Base-by-base conservation (phyloP, 2,888 invertebrate genomes). In the Masnerella sp. region DNA sequence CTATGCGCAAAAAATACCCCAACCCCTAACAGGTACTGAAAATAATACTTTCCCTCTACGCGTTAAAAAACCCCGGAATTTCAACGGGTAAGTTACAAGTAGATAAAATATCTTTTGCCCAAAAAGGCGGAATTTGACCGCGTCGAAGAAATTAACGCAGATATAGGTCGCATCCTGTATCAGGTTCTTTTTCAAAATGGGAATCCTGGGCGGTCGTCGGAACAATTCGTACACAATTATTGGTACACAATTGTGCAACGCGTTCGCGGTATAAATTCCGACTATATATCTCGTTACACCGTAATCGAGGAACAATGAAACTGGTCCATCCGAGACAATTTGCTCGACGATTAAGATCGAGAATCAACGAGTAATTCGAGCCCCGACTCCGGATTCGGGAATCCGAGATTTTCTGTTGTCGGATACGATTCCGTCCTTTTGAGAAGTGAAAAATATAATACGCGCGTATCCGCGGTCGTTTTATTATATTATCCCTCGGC, bases 331-430 rank as follows among this genome's bases (percentile, higher is more conserved):
- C 70, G 59, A 75, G 54, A 61, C 49, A 51, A 25, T 14, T 15
- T 45, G 80, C 79, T 77, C 76, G 79, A 77, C 74, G 69, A 72
- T 77, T 76, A 75, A 75, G 75, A 56, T 36, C 52, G 58, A 64
- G 36, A 70, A 70, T 62, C 43, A 62, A 56, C 42, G 38, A 20
- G 82, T 80, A 81, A 81, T 77, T 77, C 79, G 81, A 81, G 80
- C 80, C 79, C 49, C 45, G 47, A 28, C 73, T 78, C 76, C 77
- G 38, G 11, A 11, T 22, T 17, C 30, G 79, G 83, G 79, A 83
- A 83, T 80, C 75, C 77, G 82, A 83, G 83, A 82, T 78, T 82
- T 83, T 82, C 81, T 79, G 78, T 79, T 77, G 75, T 76, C 73
- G 43, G 47, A 47, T 64, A 42, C 43, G 52, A 69, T 28, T 49